These are phyloP conservation scores for Chaetogeoica ovagalla DNA, from an alignment of 2,888 invertebrate genomes.

Conservation along the genomic window DNA sequence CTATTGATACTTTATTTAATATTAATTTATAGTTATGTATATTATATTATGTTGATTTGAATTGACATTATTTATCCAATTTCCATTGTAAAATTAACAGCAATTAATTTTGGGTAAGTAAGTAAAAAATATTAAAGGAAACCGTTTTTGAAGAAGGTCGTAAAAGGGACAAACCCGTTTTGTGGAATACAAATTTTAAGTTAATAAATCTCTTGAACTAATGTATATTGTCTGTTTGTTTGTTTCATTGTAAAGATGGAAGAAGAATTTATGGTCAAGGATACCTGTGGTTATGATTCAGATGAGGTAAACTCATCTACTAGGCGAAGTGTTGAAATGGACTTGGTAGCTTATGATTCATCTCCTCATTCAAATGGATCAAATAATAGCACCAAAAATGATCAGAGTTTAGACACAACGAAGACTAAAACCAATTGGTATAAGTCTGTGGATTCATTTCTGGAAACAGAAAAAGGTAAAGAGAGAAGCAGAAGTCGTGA, in stretches of 20 bases:
- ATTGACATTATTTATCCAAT: not conserved
- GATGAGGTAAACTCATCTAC: slow-evolving; percentile 44
- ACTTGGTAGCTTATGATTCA: slow-evolving; percentile 50
- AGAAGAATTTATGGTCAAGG: slow-evolving; percentile 39
- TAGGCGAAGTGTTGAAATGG: slow-evolving; percentile 51
- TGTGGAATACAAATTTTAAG: slow-evolving; percentile 26
- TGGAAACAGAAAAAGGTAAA: slow-evolving; percentile 55
- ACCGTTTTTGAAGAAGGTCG: slow-evolving; percentile 46
- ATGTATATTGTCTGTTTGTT: slow-evolving; percentile 47
- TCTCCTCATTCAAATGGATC: slow-evolving; percentile 49
- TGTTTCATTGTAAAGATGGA: slow-evolving; percentile 52
- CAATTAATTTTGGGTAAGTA: slow-evolving; percentile 14
- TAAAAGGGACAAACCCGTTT: slow-evolving; percentile 47
- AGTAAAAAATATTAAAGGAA: slow-evolving; percentile 10
- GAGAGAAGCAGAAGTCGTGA: slow-evolving; percentile 49
- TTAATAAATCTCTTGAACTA: slow-evolving; percentile 30
- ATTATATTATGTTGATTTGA: slow-evolving; percentile 8
- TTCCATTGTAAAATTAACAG: not conserved
- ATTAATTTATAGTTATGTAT: slow-evolving; percentile 1
- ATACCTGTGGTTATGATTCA: slow-evolving; percentile 49
- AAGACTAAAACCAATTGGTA: slow-evolving; percentile 54
- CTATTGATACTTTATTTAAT: not conserved
- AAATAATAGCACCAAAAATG: slow-evolving; percentile 38
- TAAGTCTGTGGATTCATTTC: slow-evolving; percentile 56
- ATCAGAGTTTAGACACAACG: slow-evolving; percentile 24